Evolutionary conservation across 2,888 invertebrate species (phyloP).

Genomic region (Drepana falcataria): DNA sequence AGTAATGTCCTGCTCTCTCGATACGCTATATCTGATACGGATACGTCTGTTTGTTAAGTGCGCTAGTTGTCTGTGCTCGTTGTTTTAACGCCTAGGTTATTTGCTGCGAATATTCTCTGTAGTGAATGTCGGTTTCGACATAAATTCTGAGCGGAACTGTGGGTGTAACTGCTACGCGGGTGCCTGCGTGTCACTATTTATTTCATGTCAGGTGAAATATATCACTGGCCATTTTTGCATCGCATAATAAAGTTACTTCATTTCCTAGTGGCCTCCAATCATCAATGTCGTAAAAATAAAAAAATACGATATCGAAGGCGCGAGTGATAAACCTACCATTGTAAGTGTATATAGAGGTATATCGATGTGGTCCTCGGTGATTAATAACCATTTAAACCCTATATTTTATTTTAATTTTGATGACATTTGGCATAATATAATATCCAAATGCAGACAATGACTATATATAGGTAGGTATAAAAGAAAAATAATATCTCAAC

Average conservation of each 20-base stretch:
- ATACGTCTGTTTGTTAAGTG: slow-evolving; percentile 78
- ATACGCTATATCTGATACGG: slow-evolving; percentile 76
- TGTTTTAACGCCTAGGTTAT: slow-evolving; percentile 77
- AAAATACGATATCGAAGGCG: too few relatives aligned
- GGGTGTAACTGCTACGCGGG: slow-evolving; percentile 71
- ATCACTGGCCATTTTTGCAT: slow-evolving; percentile 46
- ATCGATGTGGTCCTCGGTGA: too few relatives aligned
- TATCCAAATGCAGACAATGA: too few relatives aligned
- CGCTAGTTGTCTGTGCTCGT: slow-evolving; percentile 71
- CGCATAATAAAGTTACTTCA: slow-evolving; percentile 34
- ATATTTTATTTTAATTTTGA: too few relatives aligned
- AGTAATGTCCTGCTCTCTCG: slow-evolving; percentile 73
- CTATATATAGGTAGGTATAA: too few relatives aligned
- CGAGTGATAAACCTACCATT: too few relatives aligned
- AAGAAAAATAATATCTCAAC: too few relatives aligned
- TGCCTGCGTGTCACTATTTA: slow-evolving; percentile 64
- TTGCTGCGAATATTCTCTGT: slow-evolving; percentile 69
- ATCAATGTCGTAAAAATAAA: neutral
- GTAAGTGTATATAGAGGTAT: too few relatives aligned
- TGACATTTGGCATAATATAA: too few relatives aligned
- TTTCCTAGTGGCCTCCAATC: neutral
- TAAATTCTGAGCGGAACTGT: slow-evolving; percentile 74
- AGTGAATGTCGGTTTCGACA: slow-evolving; percentile 73
- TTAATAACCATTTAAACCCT: too few relatives aligned
- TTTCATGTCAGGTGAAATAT: slow-evolving; percentile 59